Evolutionary conservation across 2,888 invertebrate genomes (phyloP).

Genomic region (Melolontha melolontha): DNA sequence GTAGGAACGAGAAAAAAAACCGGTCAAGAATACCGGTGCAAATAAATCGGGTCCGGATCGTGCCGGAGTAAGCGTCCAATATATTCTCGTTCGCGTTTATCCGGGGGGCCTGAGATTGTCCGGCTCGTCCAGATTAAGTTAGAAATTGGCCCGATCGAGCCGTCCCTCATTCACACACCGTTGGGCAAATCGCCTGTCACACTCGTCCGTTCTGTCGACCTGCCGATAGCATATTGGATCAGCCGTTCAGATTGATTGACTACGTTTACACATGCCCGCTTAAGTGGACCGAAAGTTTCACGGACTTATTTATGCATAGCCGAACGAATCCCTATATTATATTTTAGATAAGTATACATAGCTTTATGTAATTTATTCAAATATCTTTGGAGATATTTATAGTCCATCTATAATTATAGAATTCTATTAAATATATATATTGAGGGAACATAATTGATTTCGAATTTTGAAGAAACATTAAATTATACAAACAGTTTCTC

Average conservation of each 20-base stretch:
- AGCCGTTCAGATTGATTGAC: slow-evolving; percentile 54
- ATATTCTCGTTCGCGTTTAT: slow-evolving; percentile 53
- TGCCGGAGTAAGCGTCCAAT: slow-evolving; percentile 63
- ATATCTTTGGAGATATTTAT: too few relatives aligned
- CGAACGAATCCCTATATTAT: slow-evolving; percentile 19
- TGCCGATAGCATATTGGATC: slow-evolving; percentile 54
- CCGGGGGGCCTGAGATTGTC: slow-evolving; percentile 61
- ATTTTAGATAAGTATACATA: too few relatives aligned
- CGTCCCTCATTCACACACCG: slow-evolving; percentile 66
- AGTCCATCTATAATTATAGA: too few relatives aligned
- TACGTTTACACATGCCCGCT: slow-evolving; percentile 48
- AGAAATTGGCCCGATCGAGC: slow-evolving; percentile 65
- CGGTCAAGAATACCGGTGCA: slow-evolving; percentile 43
- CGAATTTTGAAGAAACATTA: too few relatives aligned
- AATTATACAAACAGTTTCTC: too few relatives aligned
- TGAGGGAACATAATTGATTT: too few relatives aligned
- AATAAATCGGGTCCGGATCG: slow-evolving; percentile 45
- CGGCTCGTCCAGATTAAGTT: slow-evolving; percentile 62
- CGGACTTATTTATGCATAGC: slow-evolving; percentile 40
- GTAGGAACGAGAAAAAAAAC: slow-evolving; percentile 41
- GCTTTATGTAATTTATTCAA: too few relatives aligned
- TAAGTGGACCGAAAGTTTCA: slow-evolving; percentile 42
- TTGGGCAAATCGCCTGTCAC: slow-evolving; percentile 64
- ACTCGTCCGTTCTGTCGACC: slow-evolving; percentile 53
- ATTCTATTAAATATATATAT: too few relatives aligned